Evolutionary conservation across 1,140 invertebrate species (phyloP).

Genomic region (Euura lappo): DNA sequence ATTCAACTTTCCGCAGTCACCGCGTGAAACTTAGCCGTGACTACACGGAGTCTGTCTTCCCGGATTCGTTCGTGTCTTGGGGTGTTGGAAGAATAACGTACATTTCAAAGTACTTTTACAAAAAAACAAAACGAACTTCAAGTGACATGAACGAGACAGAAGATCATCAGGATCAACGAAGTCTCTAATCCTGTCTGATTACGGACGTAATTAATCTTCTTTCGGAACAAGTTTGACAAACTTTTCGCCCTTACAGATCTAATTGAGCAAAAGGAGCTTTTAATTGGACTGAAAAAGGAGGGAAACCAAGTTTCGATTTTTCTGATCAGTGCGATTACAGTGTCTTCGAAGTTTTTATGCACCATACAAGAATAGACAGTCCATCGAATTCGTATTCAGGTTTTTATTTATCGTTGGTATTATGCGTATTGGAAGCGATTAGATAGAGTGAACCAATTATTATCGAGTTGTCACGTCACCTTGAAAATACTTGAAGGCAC

Average conservation of each 20-base stretch:
- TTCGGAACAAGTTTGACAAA: too few species aligned
- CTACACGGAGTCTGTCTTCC: not conserved
- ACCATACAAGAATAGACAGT: too few species aligned
- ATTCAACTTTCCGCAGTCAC: not conserved
- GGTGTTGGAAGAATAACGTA: not conserved
- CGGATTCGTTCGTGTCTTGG: not conserved
- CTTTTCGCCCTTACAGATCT: not conserved
- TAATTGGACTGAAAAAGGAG: not conserved
- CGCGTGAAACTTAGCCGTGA: constrained; percentile 3
- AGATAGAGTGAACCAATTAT: not conserved
- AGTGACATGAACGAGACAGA: not conserved
- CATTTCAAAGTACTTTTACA: not conserved
- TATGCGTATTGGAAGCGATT: not conserved
- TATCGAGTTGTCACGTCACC: not conserved
- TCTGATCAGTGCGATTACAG: not conserved
- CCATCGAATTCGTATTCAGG: not conserved
- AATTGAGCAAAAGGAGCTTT: not conserved
- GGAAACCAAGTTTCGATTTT: not conserved
- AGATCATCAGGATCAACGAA: not conserved
- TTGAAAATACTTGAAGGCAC: not conserved
- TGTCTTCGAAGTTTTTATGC: not conserved
- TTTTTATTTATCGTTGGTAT: not conserved
- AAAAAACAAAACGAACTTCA: not conserved
- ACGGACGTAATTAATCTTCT: too few species aligned
- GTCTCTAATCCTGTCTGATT: too few species aligned